Evolutionary conservation across 2,888 invertebrate genomes (phyloP).

Genomic region (Rhagonycha lutea): DNA sequence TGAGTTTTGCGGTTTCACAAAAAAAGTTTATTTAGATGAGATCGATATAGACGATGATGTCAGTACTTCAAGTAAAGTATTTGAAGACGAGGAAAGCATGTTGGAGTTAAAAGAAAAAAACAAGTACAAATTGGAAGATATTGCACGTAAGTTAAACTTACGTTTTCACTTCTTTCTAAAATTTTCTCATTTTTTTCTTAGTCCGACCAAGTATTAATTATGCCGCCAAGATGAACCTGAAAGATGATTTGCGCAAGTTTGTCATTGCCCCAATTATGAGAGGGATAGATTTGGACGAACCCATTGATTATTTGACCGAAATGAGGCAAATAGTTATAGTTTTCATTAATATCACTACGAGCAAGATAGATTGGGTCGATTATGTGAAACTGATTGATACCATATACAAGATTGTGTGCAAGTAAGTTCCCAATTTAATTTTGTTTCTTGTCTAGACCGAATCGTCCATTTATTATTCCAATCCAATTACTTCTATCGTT

Average conservation of each 20-base stretch:
- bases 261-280: conserved; percentile 64
- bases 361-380: conserved; percentile 50
- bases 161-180: too few relatives aligned
- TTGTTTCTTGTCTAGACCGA: too few relatives aligned
- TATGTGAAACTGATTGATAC: conserved; percentile 59
- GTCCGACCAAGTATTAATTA: conserved; percentile 58
- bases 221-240: conserved; percentile 53
- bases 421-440: conserved; percentile 41
- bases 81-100: background rate
- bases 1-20: background rate
- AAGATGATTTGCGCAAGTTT: conserved; percentile 59
- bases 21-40: background rate
- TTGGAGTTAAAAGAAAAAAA: background rate
- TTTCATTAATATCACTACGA: conserved; percentile 65
- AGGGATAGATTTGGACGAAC: conserved; percentile 68
- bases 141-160: background rate
- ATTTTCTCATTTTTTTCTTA: conserved; percentile 34
- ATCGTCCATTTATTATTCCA: too few relatives aligned
- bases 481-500: too few relatives aligned
- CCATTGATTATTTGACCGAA: conserved; percentile 73
- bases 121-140: background rate
- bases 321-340: conserved; percentile 72
- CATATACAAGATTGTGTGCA: conserved; percentile 58
- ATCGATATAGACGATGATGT: background rate
- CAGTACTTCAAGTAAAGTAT: background rate